phyloP scores from a whole-genome alignment of 1,140 invertebrate genomes.

The Calliopsis andreniformis region DNA sequence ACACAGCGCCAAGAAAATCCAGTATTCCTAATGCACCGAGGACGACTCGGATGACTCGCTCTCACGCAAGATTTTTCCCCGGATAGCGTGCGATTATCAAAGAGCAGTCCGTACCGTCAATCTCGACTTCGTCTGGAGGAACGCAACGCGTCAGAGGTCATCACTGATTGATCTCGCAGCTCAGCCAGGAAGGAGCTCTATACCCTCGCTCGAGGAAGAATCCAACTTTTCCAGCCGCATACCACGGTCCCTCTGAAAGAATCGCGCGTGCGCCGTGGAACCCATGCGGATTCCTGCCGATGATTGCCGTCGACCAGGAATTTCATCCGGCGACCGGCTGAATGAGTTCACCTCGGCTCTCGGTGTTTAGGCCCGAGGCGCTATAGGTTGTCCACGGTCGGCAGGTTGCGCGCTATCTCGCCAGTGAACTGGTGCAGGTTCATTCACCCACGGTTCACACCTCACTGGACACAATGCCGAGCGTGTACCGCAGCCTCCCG shows the following conservation, averaged over 20 bases:
- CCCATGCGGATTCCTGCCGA: neutral
- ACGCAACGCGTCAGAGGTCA: slow-evolving; percentile 20
- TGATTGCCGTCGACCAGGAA: slow-evolving; percentile 21
- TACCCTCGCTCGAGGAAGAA: neutral
- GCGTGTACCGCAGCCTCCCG: slow-evolving; percentile 14
- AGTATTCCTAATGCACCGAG: neutral
- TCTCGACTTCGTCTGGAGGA: slow-evolving; percentile 3
- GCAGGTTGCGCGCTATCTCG: slow-evolving; percentile 18
- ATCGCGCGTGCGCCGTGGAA: neutral
- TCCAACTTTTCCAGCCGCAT: slow-evolving; percentile 12
- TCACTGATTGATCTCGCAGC: slow-evolving; percentile 19
- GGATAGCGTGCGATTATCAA: neutral
- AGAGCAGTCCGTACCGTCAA: slow-evolving; percentile 1
- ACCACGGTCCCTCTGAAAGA: neutral
- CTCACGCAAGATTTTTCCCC: neutral
- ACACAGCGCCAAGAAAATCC: no score
- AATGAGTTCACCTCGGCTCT: slow-evolving; percentile 34
- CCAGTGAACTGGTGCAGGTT: slow-evolving; percentile 47
- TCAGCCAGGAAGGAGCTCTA: neutral
- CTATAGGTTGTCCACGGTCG: slow-evolving; percentile 42
- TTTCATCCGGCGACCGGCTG: neutral
- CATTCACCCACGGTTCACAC: slow-evolving; percentile 49
- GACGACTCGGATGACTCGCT: slow-evolving; percentile 2
- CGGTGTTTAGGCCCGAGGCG: slow-evolving; percentile 34
- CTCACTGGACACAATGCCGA: slow-evolving; percentile 42